phyloP scores from a whole-genome alignment of 1,140 invertebrate genomes.

The Brachionus calyciflorus region DNA sequence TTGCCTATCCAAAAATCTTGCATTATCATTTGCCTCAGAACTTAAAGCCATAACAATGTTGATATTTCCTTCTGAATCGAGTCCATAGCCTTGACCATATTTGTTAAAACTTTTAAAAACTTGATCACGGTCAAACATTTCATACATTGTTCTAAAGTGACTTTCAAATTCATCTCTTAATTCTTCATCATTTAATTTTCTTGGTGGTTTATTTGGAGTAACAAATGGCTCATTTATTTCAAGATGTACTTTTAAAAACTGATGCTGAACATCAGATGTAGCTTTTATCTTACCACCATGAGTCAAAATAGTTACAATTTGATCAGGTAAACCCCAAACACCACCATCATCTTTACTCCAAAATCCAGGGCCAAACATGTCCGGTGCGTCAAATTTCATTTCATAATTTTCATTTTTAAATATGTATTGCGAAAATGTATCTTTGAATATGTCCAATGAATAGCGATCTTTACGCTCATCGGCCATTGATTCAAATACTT shows the following conservation, averaged over 20 bases:
- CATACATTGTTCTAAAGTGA: no score
- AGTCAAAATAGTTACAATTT: slow-evolving; percentile 3
- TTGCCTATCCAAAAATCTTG: not conserved
- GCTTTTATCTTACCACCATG: not conserved
- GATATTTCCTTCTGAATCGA: no score
- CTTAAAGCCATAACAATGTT: slow-evolving; percentile 1
- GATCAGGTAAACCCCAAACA: slow-evolving; percentile 6
- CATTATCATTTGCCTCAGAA: not conserved
- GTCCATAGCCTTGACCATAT: no score
- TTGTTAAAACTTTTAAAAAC: no score
- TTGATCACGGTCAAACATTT: no score
- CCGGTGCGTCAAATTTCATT: slow-evolving; percentile 5
- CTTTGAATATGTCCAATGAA: no score
- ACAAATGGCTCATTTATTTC: slow-evolving; percentile 11
- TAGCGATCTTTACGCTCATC: no score
- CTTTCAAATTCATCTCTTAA: no score
- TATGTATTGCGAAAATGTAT: not conserved
- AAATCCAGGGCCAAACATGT: slow-evolving; percentile 17
- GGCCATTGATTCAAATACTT: no score
- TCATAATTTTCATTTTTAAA: slow-evolving; percentile 18
- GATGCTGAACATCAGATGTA: slow-evolving; percentile 7
- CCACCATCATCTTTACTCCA: not conserved
- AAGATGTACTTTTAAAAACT: slow-evolving; percentile 26
- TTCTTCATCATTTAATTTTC: no score
- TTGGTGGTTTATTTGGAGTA: not conserved